A percentile compares a stretch with the other conserved stretches of the same genome.
Conservation (phyloP, 2,113 vertebrate genomes). For the Esox niger region DNA sequence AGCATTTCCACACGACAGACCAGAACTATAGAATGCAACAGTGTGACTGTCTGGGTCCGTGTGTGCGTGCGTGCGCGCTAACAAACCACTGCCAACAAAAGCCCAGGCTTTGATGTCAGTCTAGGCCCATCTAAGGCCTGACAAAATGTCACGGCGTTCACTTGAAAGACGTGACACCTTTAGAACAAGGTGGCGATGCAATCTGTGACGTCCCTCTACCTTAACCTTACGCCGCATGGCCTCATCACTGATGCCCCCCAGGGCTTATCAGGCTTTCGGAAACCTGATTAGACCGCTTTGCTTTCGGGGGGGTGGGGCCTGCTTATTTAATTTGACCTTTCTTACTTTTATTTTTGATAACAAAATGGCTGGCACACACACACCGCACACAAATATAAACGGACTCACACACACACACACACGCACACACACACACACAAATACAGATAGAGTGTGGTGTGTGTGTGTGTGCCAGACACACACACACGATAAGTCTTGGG, state of each 20-base stretch:
- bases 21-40: no score
- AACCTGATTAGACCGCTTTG: conserved; percentile 63
- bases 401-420: not conserved
- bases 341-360: conserved; percentile 54
- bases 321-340: conserved; percentile 65
- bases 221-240: conserved; percentile 4
- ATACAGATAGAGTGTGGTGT: no score
- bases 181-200: conserved; percentile 41
- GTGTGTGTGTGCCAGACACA: no score
- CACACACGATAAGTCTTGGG: conserved; percentile 12
- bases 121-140: conserved; percentile 37
- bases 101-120: conserved; percentile 51
- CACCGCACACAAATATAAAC: no score
- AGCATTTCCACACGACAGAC: no score
- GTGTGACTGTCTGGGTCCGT: conserved; percentile 9
- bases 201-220: conserved; percentile 46
- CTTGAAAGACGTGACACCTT: conserved; percentile 54
- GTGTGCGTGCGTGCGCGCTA: conserved; percentile 19
- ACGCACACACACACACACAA: not conserved
- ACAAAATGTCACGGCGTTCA: conserved; percentile 56
- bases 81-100: conserved; percentile 37
- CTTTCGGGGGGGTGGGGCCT: conserved; percentile 32
- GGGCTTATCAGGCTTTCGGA: conserved; percentile 60
- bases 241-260: conserved; percentile 26
- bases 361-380: conserved; percentile 41